These are phyloP conservation scores for Sepioteuthis lessoniana DNA, from an alignment of 2,888 invertebrate genomes.

Conservation along the genomic window DNA sequence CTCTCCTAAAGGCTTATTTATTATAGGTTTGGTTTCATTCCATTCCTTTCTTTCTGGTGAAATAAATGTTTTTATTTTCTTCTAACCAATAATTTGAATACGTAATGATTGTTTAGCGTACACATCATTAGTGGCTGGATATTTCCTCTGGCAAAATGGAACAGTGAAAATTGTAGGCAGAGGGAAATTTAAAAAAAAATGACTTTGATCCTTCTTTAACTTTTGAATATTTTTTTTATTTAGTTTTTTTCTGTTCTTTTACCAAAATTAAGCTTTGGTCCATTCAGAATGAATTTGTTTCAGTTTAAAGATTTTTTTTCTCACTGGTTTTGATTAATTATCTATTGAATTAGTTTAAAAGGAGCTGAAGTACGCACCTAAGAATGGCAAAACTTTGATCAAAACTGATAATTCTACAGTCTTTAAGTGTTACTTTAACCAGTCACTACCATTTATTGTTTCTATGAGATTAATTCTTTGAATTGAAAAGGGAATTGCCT, in stretches of 20 bases:
- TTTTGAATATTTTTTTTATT: neutral
- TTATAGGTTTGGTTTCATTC: neutral
- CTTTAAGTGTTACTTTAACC: too few relatives aligned
- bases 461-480: too few relatives aligned
- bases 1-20: neutral
- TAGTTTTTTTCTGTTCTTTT: neutral
- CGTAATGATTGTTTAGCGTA: neutral
- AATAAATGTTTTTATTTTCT: slow-evolving; percentile 24
- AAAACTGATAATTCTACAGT: too few relatives aligned
- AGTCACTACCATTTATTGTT: too few relatives aligned
- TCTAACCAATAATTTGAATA: neutral
- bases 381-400: too few relatives aligned
- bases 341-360: too few relatives aligned
- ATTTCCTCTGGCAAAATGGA: neutral
- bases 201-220: slow-evolving; percentile 2
- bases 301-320: neutral
- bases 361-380: too few relatives aligned
- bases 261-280: neutral
- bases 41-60: neutral
- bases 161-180: neutral
- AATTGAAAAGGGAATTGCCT: too few relatives aligned
- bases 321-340: neutral
- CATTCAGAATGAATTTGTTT: neutral
- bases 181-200: neutral
- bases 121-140: neutral